A percentile compares a stretch with the other conserved stretches of the same genome.
phyloP scores from a whole-genome alignment of 2,113 vertebrate genomes.

The Eclectus roratus region DNA sequence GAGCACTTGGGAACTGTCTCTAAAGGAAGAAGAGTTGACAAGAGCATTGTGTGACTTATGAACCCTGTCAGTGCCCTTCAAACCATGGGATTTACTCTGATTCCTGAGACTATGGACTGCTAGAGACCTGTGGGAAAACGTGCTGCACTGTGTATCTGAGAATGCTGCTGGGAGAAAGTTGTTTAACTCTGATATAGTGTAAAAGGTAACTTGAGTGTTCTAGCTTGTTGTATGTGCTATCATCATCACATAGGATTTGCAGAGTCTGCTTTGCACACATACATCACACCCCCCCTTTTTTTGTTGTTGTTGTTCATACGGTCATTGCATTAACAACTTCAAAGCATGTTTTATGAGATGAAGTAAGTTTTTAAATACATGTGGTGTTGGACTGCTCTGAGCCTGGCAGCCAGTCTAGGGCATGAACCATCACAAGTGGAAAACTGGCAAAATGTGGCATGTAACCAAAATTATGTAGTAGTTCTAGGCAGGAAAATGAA shows the following conservation, averaged over 20 bases:
- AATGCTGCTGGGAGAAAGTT: not conserved
- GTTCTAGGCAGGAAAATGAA: not conserved
- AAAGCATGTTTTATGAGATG: not conserved
- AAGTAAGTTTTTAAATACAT: not conserved
- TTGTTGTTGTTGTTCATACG: not conserved
- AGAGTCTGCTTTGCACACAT: not conserved
- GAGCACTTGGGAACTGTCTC: not conserved
- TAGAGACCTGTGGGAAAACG: not conserved
- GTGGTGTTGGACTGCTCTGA: not conserved
- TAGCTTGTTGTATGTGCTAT: not conserved
- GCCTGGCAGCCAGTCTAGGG: not conserved
- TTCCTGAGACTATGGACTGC: not conserved
- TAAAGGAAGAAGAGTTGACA: not conserved
- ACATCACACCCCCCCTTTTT: accelerated
- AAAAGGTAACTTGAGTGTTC: not conserved
- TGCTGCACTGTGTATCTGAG: not conserved
- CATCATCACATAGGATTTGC: accelerated
- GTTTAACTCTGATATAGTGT: not conserved
- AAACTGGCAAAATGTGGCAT: not conserved
- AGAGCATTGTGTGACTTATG: not conserved
- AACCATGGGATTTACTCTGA: not conserved
- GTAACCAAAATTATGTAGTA: not conserved
- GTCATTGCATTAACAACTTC: not conserved
- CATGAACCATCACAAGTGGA: not conserved
- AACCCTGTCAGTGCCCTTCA: not conserved